These are phyloP conservation scores for Coilia nasus DNA, from an alignment of 2,797 vertebrate genomes.

Conservation along the genomic window DNA sequence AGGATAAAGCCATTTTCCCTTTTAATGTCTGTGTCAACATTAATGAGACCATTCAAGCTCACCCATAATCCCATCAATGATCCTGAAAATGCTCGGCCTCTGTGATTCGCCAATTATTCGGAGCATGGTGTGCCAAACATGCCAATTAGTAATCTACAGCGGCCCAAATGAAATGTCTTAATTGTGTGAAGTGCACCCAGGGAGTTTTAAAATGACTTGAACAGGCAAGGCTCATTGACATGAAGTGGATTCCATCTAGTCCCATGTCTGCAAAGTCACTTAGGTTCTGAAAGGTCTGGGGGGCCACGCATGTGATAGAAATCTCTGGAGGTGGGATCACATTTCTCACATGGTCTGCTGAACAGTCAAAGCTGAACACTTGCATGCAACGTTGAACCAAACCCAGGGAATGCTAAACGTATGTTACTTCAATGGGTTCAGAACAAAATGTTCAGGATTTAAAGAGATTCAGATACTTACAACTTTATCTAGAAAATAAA, in stretches of 20 bases:
- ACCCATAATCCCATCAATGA: conserved; percentile 14
- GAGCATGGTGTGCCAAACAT: conserved; percentile 49
- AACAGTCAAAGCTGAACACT: conserved; percentile 60
- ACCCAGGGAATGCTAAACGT: conserved; percentile 43
- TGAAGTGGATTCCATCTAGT: conserved; percentile 54
- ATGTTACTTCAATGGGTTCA: not conserved
- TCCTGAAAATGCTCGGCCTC: conserved; percentile 25
- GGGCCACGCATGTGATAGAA: conserved; percentile 59
- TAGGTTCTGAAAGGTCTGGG: conserved; percentile 62
- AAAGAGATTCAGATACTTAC: not conserved
- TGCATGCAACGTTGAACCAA: conserved; percentile 48
- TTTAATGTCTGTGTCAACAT: not conserved
- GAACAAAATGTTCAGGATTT: not conserved
- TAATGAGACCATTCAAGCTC: not conserved
- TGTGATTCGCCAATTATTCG: conserved; percentile 46
- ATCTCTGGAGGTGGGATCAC: conserved; percentile 60
- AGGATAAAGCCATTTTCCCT: not conserved
- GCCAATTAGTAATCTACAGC: conserved; percentile 44
- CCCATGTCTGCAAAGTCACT: conserved; percentile 71
- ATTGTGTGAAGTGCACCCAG: conserved; percentile 56
- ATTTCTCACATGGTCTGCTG: conserved; percentile 67
- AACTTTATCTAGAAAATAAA: not conserved
- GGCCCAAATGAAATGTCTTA: conserved; percentile 58
- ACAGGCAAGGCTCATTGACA: conserved; percentile 58
- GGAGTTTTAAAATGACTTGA: conserved; percentile 56